Conservation (phyloP, 2,797 vertebrate species). For the Lepus townsendii region DNA sequence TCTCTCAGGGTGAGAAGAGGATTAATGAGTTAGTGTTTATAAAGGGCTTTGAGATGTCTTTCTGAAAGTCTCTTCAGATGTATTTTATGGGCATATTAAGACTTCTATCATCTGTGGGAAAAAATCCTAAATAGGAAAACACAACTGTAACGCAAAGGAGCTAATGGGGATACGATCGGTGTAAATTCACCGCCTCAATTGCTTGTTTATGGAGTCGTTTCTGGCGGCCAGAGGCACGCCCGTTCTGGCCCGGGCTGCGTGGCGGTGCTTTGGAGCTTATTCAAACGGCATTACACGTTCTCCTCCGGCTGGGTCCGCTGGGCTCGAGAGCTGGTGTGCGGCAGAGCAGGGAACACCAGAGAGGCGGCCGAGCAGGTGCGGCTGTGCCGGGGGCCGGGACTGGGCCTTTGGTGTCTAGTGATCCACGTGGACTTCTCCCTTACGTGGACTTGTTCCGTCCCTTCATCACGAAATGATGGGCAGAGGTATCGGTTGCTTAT, state of each 20-base stretch:
- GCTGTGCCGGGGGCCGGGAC: not conserved
- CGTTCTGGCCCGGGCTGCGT: not conserved
- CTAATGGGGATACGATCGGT: slow-evolving; percentile 74
- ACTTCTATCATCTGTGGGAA: slow-evolving; percentile 73
- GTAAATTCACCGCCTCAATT: slow-evolving; percentile 16
- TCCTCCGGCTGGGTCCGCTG: not conserved
- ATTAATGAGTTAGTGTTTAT: slow-evolving; percentile 65
- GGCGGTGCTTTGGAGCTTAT: not conserved
- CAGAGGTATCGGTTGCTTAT: not conserved
- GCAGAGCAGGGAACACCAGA: too few relatives aligned
- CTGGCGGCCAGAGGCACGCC: not conserved
- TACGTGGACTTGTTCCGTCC: not conserved
- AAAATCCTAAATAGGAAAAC: slow-evolving; percentile 71
- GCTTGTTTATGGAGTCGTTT: slow-evolving; percentile 64
- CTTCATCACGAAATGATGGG: not conserved
- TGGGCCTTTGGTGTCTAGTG: too few relatives aligned
- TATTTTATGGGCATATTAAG: slow-evolving; percentile 78
- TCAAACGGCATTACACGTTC: accelerated
- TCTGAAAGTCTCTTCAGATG: slow-evolving; percentile 71
- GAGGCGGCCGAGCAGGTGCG: not conserved
- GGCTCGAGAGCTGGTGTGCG: not conserved
- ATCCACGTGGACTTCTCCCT: not conserved
- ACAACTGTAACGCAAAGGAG: slow-evolving; percentile 65
- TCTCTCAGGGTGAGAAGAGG: slow-evolving; percentile 37
- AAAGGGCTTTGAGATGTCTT: slow-evolving; percentile 67